Percentiles rank a stretch among this genome's conserved stretches.
These are phyloP conservation scores for Suricata suricatta DNA, from an alignment of 2,113 vertebrate genomes.

Conservation along the genomic window DNA sequence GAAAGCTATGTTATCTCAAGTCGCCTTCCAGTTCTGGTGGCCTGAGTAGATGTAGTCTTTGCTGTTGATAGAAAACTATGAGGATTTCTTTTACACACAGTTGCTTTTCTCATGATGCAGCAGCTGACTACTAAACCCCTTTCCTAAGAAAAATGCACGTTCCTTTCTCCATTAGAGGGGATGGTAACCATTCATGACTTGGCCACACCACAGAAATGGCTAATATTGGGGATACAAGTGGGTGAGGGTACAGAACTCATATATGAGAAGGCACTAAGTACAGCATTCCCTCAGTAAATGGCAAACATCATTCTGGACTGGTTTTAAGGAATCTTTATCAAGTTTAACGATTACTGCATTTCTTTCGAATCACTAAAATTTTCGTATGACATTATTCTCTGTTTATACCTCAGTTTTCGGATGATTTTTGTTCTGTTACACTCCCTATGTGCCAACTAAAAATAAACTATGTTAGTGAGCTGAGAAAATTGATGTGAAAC, in stretches of 20 bases:
- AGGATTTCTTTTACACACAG: slow-evolving; percentile 58
- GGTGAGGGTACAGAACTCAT: slow-evolving; percentile 62
- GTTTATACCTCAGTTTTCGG: slow-evolving; percentile 46
- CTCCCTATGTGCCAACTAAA: slow-evolving; percentile 47
- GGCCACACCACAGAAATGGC: slow-evolving; percentile 20
- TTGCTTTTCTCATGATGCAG: slow-evolving; percentile 75
- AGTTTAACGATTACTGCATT: slow-evolving; percentile 39
- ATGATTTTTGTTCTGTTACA: background rate
- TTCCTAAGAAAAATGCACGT: slow-evolving; percentile 52
- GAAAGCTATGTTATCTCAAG: background rate
- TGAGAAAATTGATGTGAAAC: slow-evolving; percentile 56
- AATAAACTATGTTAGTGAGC: slow-evolving; percentile 40
- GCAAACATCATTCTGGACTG: background rate
- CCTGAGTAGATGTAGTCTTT: slow-evolving; percentile 35
- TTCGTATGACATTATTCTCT: slow-evolving; percentile 35
- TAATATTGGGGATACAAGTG: slow-evolving; percentile 62
- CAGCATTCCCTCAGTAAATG: slow-evolving; percentile 85
- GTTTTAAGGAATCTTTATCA: slow-evolving; percentile 48
- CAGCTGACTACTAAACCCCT: slow-evolving; percentile 60
- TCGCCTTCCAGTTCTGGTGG: background rate
- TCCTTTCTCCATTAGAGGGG: background rate
- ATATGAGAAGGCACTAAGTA: slow-evolving; percentile 84
- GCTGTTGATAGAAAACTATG: slow-evolving; percentile 27
- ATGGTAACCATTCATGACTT: background rate
- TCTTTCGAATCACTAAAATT: slow-evolving; percentile 56